A percentile compares a stretch with the other conserved stretches of the same genome.
These are phyloP conservation scores for Atta texana DNA, from an alignment of 1,140 invertebrate genomes.

Conservation along the genomic window DNA sequence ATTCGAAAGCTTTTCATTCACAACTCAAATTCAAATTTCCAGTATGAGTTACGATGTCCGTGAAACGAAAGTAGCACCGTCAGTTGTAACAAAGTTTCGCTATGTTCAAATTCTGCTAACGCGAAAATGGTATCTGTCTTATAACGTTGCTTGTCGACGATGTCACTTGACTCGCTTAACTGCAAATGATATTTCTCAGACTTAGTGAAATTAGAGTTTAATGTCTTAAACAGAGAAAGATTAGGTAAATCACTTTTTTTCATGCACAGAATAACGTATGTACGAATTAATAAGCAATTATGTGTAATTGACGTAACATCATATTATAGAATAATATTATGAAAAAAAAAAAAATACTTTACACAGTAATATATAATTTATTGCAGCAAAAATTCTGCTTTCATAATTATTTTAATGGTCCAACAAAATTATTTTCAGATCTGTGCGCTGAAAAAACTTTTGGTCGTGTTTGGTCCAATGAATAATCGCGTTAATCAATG, in stretches of 20 bases:
- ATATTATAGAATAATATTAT: not conserved
- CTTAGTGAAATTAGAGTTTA: slow-evolving; percentile 30
- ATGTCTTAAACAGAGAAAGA: not conserved
- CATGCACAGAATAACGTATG: not conserved
- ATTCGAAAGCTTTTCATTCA: slow-evolving; percentile 2
- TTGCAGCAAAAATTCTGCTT: not conserved
- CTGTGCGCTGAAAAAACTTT: too few species aligned
- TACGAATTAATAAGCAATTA: not conserved
- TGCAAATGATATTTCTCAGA: slow-evolving; percentile 20
- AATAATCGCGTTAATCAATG: too few species aligned
- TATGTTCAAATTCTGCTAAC: slow-evolving; percentile 33
- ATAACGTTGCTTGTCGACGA: slow-evolving; percentile 77
- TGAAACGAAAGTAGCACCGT: not conserved
- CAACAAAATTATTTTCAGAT: too few species aligned
- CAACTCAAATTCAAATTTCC: slow-evolving; percentile 48
- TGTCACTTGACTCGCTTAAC: slow-evolving; percentile 25
- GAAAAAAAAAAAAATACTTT: not conserved
- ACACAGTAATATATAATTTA: not conserved
- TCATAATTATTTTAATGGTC: too few species aligned
- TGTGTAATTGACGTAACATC: not conserved
- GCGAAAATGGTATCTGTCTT: slow-evolving; percentile 72
- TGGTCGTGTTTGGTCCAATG: too few species aligned
- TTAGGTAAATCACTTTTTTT: not conserved
- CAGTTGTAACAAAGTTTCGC: slow-evolving; percentile 29
- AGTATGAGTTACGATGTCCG: slow-evolving; percentile 23